phyloP scores from a whole-genome alignment of 1,140 invertebrate genomes.

The Dryas iulia region DNA sequence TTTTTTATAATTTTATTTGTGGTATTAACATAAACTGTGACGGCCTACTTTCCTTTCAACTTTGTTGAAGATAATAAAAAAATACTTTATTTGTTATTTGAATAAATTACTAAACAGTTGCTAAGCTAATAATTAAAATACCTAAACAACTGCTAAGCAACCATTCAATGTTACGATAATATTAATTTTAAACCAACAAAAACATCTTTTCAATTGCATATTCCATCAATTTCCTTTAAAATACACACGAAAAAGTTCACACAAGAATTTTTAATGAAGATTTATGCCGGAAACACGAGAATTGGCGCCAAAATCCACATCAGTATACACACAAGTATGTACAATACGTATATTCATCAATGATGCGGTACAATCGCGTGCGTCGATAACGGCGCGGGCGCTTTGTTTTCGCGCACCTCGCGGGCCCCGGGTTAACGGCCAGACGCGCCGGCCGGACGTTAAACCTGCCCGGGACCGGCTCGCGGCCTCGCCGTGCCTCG shows the following conservation, averaged over 20 bases:
- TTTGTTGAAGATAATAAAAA: background rate
- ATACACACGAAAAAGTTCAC: background rate
- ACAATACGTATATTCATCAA: conserved; percentile 43
- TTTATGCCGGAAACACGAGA: background rate
- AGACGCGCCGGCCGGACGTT: conserved; percentile 75
- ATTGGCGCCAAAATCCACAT: conserved; percentile 19
- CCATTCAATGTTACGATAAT: background rate
- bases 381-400: conserved; percentile 65
- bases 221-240: no score
- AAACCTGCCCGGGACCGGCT: conserved; percentile 67
- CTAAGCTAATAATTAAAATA: background rate
- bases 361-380: conserved; percentile 43
- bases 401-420: conserved; percentile 72
- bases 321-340: conserved; percentile 20
- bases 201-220: no score
- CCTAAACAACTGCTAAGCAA: background rate
- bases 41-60: background rate
- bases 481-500: conserved; percentile 50
- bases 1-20: no score
- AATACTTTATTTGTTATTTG: background rate
- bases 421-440: conserved; percentile 76
- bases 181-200: no score
- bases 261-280: background rate
- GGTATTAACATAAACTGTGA: no score
- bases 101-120: background rate